Evolutionary conservation across 2,113 vertebrate species (phyloP).

Genomic region (Brevimyrus niger): DNA sequence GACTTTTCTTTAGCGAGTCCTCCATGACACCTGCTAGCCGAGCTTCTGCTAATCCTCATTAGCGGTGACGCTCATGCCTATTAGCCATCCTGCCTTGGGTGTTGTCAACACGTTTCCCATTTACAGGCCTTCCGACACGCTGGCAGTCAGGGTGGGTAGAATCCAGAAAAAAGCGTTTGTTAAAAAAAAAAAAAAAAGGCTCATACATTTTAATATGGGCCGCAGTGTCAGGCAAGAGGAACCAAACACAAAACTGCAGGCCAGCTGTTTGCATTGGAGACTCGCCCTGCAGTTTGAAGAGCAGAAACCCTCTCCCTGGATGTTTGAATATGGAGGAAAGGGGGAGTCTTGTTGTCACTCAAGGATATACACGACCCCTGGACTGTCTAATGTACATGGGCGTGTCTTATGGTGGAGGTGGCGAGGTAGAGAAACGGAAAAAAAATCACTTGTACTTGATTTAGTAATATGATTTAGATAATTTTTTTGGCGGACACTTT

Average conservation of each 20-base stretch:
- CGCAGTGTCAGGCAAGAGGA: conserved; percentile 38
- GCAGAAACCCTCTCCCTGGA: conserved; percentile 25
- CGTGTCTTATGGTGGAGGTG: conserved; percentile 20
- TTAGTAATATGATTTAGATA: not conserved
- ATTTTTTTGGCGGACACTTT: not conserved
- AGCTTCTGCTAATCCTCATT: conserved; percentile 27
- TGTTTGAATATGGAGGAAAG: conserved; percentile 29
- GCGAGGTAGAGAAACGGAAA: not conserved
- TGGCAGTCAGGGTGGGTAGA: conserved; percentile 37
- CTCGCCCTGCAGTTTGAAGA: conserved; percentile 12
- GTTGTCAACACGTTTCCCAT: conserved; percentile 13
- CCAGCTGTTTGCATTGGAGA: not conserved
- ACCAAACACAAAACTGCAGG: not conserved
- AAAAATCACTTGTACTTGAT: not conserved
- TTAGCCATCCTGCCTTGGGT: conserved; percentile 24
- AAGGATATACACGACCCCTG: conserved; percentile 14
- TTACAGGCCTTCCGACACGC: conserved; percentile 12
- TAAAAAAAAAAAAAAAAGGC: conserved; percentile 34
- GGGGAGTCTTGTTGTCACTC: not conserved
- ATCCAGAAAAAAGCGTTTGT: conserved; percentile 38
- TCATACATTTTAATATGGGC: conserved; percentile 57
- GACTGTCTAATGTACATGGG: not conserved
- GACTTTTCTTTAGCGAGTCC: not conserved
- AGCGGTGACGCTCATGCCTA: conserved; percentile 25
- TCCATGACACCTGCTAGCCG: conserved; percentile 12